Evolutionary conservation across 1,140 invertebrate genomes (phyloP), one percentile per base, ranked within the genome.

Genomic region (Cherax quadricarinatus): DNA sequence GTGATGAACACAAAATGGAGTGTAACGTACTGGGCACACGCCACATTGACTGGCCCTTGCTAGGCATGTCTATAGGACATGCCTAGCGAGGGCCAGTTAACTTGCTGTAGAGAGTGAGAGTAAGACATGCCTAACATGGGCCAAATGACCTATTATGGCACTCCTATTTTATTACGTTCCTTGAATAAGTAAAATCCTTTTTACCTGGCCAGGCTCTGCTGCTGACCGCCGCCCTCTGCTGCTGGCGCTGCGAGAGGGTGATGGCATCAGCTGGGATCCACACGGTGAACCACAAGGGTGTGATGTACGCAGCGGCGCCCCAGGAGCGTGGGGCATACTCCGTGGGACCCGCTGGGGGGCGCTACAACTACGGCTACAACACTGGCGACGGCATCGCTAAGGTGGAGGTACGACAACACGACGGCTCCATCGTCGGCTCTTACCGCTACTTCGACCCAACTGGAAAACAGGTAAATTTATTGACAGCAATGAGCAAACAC

Each of bases 311-410:
- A 1, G 87, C 89, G 49, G 93, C 93, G 57, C 93, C 93, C 66
- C 60, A 92, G 85, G 91, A 91, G 21, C 87, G 93, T n/a, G 93
- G 93, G 53, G 84, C 91, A 49, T 93, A 92, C 80, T 80, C 84
- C 66, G 88, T 89, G 57, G 88, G 87, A 9, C 24, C 60, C 7
- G 51, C 75, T 18, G 86, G 92, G 16, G 89, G 89, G 4, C 88
- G 53, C 10, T 94, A 93, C 89, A 93, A 94, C 89, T 94, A 94
- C 79, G 93, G 93, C 60, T 94, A 93, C 84, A 94, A 94, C 86
- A 94, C 92, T 18, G 93, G 92, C 30, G 90, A 93, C 57, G 93
- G 93, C 57, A 93, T 94, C 10, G 90, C 90, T 30, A 93, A 93
- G 78, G 92, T 93, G 73, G 93, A 94, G 91, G 92, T 93, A 24